phyloP scores from a whole-genome alignment of 2,888 invertebrate genomes.

The Sepiola atlantica region DNA sequence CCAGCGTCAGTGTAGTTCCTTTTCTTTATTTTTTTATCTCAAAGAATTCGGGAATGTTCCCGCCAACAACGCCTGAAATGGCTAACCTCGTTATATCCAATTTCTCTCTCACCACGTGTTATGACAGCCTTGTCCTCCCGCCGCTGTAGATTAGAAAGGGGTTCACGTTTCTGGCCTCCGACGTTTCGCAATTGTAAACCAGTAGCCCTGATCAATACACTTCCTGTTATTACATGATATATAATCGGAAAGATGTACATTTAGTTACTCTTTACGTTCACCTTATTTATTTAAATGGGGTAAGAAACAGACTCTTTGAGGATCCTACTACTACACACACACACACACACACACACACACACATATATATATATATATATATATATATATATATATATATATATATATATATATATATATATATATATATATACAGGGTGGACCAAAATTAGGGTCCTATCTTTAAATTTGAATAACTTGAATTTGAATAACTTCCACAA shows the following conservation, averaged over 20 bases:
- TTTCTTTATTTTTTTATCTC: not conserved
- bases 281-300: not conserved
- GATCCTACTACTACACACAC: not conserved
- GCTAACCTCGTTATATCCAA: not conserved
- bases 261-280: not conserved
- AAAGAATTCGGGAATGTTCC: not conserved
- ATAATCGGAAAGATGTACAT: not conserved
- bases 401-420: too few species aligned
- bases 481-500: too few species aligned
- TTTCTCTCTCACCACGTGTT: not conserved
- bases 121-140: not conserved
- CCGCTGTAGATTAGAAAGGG: not conserved
- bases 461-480: too few species aligned
- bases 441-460: too few species aligned
- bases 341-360: too few species aligned
- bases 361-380: too few species aligned
- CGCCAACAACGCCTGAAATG: not conserved
- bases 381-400: too few species aligned
- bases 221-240: slow-evolving; percentile 32
- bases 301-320: not conserved
- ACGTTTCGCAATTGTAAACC: not conserved
- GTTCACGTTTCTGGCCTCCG: not conserved
- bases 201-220: not conserved
- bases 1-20: not conserved
- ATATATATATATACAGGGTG: too few species aligned